These are phyloP conservation scores for Nesoenas mayeri DNA, from an alignment of 2,113 vertebrate species.

Conservation along the genomic window DNA sequence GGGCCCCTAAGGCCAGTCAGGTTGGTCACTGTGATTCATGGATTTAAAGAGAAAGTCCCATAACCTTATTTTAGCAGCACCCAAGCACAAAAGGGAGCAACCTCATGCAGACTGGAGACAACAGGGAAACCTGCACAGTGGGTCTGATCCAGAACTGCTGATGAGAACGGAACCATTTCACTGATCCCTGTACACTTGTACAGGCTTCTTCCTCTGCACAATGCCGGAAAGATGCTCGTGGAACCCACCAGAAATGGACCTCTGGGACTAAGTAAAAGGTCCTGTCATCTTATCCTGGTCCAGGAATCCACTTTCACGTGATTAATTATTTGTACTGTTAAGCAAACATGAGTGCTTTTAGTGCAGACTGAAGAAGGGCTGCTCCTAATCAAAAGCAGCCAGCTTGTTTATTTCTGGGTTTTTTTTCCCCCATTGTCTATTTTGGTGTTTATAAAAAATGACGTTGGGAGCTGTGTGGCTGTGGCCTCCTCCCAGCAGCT, in stretches of 20 bases:
- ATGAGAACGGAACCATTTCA: not conserved
- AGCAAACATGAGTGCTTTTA: not conserved
- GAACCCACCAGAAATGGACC: not conserved
- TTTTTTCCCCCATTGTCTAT: not conserved
- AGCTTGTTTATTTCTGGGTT: not conserved
- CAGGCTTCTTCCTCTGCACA: not conserved
- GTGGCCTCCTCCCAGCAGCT: not conserved
- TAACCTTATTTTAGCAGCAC: not conserved
- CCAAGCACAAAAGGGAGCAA: not conserved
- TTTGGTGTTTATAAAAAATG: not conserved
- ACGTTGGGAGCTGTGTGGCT: not conserved
- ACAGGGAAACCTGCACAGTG: not conserved
- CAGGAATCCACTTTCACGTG: not conserved
- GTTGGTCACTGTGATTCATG: not conserved
- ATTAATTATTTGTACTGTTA: not conserved
- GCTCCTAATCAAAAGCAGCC: constrained; percentile 10
- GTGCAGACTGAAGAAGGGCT: not conserved
- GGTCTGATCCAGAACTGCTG: not conserved
- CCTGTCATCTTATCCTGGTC: not conserved
- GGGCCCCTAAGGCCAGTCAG: not conserved
- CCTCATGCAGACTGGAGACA: not conserved
- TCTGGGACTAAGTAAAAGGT: not conserved
- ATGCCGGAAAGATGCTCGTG: not conserved
- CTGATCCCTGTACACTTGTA: not conserved
- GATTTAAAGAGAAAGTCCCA: not conserved